Evolutionary conservation across 2,797 vertebrate genomes (phyloP).

Genomic region (Lycodopsis pacificus): DNA sequence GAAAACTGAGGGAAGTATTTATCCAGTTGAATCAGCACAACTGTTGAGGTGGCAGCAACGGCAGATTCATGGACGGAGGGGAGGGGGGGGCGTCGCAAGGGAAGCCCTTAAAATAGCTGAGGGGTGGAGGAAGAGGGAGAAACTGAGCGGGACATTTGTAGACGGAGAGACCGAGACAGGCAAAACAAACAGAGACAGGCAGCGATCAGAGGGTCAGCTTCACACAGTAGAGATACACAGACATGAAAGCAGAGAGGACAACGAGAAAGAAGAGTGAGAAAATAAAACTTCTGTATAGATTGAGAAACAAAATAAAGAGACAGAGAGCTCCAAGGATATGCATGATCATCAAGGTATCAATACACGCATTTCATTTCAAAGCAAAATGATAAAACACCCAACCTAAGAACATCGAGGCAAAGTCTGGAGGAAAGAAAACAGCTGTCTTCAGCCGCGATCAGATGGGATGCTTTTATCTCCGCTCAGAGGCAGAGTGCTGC

Average conservation of each 20-base stretch:
- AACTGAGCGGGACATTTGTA: conserved; percentile 49
- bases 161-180: conserved; percentile 51
- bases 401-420: conserved; percentile 2
- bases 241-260: not conserved
- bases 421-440: conserved; percentile 19
- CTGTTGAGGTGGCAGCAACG: conserved; percentile 22
- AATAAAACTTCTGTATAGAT: not conserved
- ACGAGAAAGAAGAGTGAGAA: not conserved
- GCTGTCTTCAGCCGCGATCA: conserved; percentile 33
- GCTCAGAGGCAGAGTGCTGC: conserved; percentile 48
- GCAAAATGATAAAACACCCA: conserved; percentile 21
- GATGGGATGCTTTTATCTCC: conserved; percentile 54
- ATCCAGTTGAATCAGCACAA: conserved; percentile 68
- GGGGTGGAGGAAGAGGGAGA: conserved; percentile 54
- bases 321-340: not conserved
- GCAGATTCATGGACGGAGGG: conserved; percentile 35
- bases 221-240: not conserved
- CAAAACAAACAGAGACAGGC: conserved; percentile 45
- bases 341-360: conserved; percentile 13
- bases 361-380: conserved; percentile 31
- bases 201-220: conserved; percentile 32
- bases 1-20: conserved; percentile 38
- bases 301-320: conserved; percentile 3
- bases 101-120: conserved; percentile 69
- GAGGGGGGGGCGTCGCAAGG: conserved; percentile 27